phyloP scores from a whole-genome alignment of 2,113 vertebrate genomes.

The Cheilinus undulatus region DNA sequence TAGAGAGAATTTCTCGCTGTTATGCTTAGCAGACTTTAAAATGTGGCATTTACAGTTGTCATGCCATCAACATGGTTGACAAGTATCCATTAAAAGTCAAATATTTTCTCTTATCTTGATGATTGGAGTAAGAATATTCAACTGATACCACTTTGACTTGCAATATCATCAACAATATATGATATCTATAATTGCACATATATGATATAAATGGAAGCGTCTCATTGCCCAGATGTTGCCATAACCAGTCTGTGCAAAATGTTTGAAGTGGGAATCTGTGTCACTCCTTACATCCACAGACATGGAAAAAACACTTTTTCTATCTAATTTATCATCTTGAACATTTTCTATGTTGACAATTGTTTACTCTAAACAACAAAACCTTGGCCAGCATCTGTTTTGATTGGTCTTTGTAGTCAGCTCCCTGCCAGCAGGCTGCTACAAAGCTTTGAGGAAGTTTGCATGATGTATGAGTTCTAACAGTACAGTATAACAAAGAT shows the following conservation, averaged over 20 bases:
- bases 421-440: constrained; percentile 61
- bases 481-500: constrained; percentile 52
- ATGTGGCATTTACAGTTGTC: too few relatives aligned
- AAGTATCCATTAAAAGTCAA: too few relatives aligned
- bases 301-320: constrained; percentile 47
- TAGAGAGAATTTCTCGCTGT: too few relatives aligned
- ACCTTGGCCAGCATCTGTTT: constrained; percentile 61
- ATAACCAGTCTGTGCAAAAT: constrained; percentile 54
- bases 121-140: too few relatives aligned
- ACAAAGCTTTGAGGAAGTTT: constrained; percentile 64
- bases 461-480: constrained; percentile 70
- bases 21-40: too few relatives aligned
- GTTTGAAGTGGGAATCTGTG: constrained; percentile 56
- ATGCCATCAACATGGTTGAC: too few relatives aligned
- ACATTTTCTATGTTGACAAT: constrained; percentile 50
- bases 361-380: constrained; percentile 44
- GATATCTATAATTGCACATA: too few relatives aligned
- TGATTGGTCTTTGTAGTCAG: constrained; percentile 60
- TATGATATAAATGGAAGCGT: not conserved
- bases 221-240: constrained; percentile 7
- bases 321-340: constrained; percentile 44
- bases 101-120: too few relatives aligned
- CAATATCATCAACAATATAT: too few relatives aligned
- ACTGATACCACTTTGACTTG: too few relatives aligned
- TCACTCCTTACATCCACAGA: constrained; percentile 37